Evolutionary conservation across 2,888 invertebrate species (phyloP), one percentile per base, ranked within the genome.

Genomic region (Eucera pruinosa): DNA sequence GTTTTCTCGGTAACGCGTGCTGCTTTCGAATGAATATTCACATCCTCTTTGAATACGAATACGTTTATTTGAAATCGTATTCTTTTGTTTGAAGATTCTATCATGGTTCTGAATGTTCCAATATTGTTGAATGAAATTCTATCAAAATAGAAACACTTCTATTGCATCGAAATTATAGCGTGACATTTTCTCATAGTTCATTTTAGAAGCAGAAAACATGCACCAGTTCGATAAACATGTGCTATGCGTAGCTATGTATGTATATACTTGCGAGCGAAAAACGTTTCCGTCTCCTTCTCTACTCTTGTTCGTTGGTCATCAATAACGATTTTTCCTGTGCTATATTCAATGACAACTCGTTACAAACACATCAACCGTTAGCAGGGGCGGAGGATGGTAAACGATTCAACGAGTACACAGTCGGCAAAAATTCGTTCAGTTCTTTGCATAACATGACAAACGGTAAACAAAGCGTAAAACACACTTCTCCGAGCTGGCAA

Each of bases 401-500:
- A 64, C 79, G 83, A 61, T 78, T 67, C 67, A 57, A 20, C 67
- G 67, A 64, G 69, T 73, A 71, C 74, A 73, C 75, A 73, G 62
- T 64, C 69, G 72, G 82, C 78, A 86, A 85, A 86, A 86, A 84
- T 85, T 78, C 75, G 45, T 48, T 5, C 55, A 82, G 83, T 85
- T 71, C 82, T 87, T 89, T 84, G 86, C 86, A 87, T 90, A 88
- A 89, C 86, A 80, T 84, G 89, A 88, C 88, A 86, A 90, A 89
- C 88, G 88, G 89, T 86, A 89, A 90, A 89, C 88, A 89, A 88
- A 89, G 88, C 87, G 86, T 86, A 87, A 90, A 89, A 89, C 89
- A 89, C 86, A 89, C 83, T 87, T 82, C 84, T 86, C 75, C 80
- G 79, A 76, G 82, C 83, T 86, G 87, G 84, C 87, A 82, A 86